These are phyloP conservation scores for Pampus argenteus DNA, from an alignment of 2,797 vertebrate species.

Conservation along the genomic window DNA sequence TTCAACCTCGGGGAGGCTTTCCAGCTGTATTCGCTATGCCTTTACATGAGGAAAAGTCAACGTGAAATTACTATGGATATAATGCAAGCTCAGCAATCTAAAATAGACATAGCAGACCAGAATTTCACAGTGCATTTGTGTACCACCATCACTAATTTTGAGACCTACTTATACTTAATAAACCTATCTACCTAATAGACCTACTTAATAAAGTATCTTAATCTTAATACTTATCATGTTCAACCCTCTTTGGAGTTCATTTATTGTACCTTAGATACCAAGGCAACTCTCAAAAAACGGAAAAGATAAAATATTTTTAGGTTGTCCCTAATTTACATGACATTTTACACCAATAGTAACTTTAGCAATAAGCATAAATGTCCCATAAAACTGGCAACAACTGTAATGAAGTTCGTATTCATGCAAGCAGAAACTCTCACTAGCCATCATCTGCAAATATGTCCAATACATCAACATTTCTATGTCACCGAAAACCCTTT, in stretches of 20 bases:
- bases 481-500: neutral
- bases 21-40: constrained; percentile 20
- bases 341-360: neutral
- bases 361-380: no score
- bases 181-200: no score
- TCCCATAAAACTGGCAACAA: neutral
- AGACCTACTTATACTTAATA: no score
- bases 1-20: constrained; percentile 56
- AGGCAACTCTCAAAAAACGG: neutral
- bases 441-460: neutral
- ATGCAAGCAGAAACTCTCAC: neutral
- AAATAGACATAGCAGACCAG: constrained; percentile 14
- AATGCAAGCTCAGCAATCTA: constrained; percentile 36
- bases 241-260: neutral
- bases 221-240: neutral
- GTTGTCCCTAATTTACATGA: neutral
- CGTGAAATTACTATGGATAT: constrained; percentile 15
- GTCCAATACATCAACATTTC: neutral
- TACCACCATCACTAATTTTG: neutral
- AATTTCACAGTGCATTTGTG: neutral
- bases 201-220: no score
- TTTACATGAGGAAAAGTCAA: constrained; percentile 15
- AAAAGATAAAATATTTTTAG: neutral
- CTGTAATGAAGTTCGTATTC: neutral
- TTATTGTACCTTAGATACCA: neutral